Evolutionary conservation across 2,113 vertebrate species (phyloP).

Genomic region (Mystacornis crossleyi): DNA sequence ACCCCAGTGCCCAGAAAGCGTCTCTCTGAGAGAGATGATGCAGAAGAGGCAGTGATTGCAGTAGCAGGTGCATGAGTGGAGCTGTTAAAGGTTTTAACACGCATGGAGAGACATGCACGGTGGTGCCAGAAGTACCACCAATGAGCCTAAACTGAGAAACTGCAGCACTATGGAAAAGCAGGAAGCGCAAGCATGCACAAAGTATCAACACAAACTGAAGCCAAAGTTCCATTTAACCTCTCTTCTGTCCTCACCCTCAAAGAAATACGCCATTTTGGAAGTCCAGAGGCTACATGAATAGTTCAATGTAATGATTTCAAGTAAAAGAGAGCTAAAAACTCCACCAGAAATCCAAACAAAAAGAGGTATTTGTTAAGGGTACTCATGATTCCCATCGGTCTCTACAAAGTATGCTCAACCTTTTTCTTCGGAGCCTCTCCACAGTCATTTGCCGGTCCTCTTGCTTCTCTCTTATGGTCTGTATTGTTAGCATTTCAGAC

Average conservation of each 20-base stretch:
- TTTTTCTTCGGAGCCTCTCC: neutral
- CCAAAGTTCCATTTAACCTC: neutral
- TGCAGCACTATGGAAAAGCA: neutral
- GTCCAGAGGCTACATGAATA: neutral
- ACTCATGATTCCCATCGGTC: neutral
- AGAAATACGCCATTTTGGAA: neutral
- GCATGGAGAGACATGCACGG: accelerated
- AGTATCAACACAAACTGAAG: neutral
- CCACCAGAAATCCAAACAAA: neutral
- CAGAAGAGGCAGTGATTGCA: neutral
- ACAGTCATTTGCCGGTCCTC: accelerated
- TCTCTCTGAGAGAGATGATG: neutral
- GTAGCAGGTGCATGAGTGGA: neutral
- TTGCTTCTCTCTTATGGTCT: neutral
- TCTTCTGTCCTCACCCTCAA: neutral
- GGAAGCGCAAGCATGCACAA: neutral
- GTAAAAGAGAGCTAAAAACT: neutral
- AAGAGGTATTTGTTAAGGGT: neutral
- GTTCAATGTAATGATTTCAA: neutral
- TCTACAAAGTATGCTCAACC: neutral
- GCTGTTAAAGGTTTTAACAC: neutral
- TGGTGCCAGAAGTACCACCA: neutral
- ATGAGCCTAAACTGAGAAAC: neutral
- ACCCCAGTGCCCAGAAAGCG: neutral
- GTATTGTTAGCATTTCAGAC: neutral